Evolutionary conservation across 2,113 vertebrate genomes (phyloP), one percentile per base, ranked within the genome.

Genomic region (Abramis brama): DNA sequence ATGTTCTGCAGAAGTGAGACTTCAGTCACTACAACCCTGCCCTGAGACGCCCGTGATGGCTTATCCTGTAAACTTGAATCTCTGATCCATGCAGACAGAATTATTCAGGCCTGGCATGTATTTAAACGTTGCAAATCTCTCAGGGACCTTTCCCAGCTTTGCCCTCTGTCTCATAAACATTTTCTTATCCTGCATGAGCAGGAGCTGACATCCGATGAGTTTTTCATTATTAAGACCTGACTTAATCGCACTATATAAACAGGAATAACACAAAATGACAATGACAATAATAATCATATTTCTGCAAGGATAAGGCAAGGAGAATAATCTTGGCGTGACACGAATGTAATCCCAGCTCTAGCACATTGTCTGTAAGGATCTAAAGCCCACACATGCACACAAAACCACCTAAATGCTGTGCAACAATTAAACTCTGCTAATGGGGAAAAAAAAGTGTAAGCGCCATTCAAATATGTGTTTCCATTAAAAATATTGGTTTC

Each of bases 191-290:
- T 87, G 11, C 1, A 86, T 88, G 91, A 91, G 85, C 89, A 64
- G 90, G 89, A 89, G 91, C 90, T 94, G 93, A 93, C 90, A 94
- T 93, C 92, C 93, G 91, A 94, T 94, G 93, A 94, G 93, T 93
- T 94, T 94, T 93, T 94, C 88, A 94, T 94, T 93, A 94, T 94
- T 91, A 92, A 94, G 91, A 91, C 90, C 84, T 84, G 90, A 90
- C 91, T 88, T 94, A 94, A 94, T 95, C 93, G 89, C 15, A 68
- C 23, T 50, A 25, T 73, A 83, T 73, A 83, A 83, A 86, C 89
- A 90, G 86, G 91, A 92, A 83, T 73, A 90, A 91, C 92, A 91
- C 89, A 93, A 91, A 93, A 93, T 89, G 92, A 93, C 91, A 91
- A 79, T 75, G 55, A 79, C 87, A 86, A 86, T 84, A 84, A 74